Percentiles rank a stretch among this genome's conserved stretches.
These are phyloP conservation scores for Dolichoris vasculosae DNA, from an alignment of 1,140 invertebrate species.

Conservation along the genomic window DNA sequence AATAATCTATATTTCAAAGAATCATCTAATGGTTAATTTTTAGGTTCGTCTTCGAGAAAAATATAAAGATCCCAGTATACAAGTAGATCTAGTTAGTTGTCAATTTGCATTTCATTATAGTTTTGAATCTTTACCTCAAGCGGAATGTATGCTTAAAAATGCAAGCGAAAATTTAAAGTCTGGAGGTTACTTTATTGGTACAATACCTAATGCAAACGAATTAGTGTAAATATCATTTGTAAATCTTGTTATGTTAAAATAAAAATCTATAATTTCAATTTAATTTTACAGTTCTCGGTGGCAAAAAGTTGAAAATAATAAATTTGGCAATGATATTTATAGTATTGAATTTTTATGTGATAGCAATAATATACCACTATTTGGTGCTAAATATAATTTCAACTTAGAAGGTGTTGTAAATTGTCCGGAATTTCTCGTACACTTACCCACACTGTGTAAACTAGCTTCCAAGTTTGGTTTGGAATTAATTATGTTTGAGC, in stretches of 20 bases:
- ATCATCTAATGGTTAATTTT: constrained; percentile 64
- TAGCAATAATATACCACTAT: constrained; percentile 85
- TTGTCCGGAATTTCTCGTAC: constrained; percentile 98
- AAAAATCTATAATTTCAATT: not conserved
- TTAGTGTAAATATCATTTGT: constrained; percentile 82
- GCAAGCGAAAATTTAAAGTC: constrained; percentile 89
- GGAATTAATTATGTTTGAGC: constrained; percentile 75
- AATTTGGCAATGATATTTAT: constrained; percentile 93
- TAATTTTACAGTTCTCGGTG: constrained; percentile 75
- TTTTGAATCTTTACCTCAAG: constrained; percentile 94
- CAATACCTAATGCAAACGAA: constrained; percentile 94
- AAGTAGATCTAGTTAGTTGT: constrained; percentile 94
- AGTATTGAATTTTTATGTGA: constrained; percentile 87
- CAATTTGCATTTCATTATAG: constrained; percentile 99
- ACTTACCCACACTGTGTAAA: constrained; percentile 90
- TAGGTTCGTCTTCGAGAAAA: constrained; percentile 81
- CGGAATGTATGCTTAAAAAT: constrained; percentile 94
- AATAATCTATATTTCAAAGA: constrained; percentile 17
- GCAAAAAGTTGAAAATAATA: constrained; percentile 76
- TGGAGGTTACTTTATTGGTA: constrained; percentile 97
- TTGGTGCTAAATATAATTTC: constrained; percentile 98
- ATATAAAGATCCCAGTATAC: constrained; percentile 83
- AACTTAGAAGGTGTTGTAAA: constrained; percentile 96
- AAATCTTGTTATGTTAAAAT: constrained; percentile 23
- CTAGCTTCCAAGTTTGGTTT: constrained; percentile 89